Evolutionary conservation across 1,140 invertebrate species (phyloP), one percentile per base, ranked within the genome.

Genomic region (Aphaenogaster rudis): DNA sequence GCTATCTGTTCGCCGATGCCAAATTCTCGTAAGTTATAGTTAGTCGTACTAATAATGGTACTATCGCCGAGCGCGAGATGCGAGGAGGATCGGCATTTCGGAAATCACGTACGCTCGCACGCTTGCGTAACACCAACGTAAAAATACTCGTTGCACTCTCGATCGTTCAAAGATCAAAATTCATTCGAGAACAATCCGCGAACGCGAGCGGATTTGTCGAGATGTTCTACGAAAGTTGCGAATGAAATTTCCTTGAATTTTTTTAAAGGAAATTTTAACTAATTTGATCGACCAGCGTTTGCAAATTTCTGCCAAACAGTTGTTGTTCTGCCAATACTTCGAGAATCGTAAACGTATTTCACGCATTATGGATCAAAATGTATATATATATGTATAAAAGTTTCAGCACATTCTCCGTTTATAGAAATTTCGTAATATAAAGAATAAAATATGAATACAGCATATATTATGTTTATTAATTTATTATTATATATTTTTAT

Each of bases 1-100:
- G 48, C 82, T 86, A 66, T 77, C 72, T 45, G 81, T 39, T 52
- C 63, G 48, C 71, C 82, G 82, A 78, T 86, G 82, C 82, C 82
- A 86, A 86, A 74, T 82, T 74, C 69, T 59, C 54, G 17, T 59
- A 36, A 74, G 69, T 61, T 84, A 74, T 84, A 74, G 69, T 63
- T 74, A 84, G 80, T 72, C 80, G 54, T 21, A 82, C 66, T 63
- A 61, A 84, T 84, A 81, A 71, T 59, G 66, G 64, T 71, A 71
- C 67, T 74, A 74, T 74, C 13, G 67, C 17, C 11, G 17, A 48
- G 80, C 54, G 52, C 13, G 3, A 76, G 48, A 45, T 39, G 64
- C 50, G 48, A 81, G 33, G 33, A 21, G 39, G 39, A 81, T 71
- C 13, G 50, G 48, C 36, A 42, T 69, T 69, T 81, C 79, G 15